phyloP scores from a whole-genome alignment of 2,113 vertebrate genomes.

The Pyxicephalus adspersus region DNA sequence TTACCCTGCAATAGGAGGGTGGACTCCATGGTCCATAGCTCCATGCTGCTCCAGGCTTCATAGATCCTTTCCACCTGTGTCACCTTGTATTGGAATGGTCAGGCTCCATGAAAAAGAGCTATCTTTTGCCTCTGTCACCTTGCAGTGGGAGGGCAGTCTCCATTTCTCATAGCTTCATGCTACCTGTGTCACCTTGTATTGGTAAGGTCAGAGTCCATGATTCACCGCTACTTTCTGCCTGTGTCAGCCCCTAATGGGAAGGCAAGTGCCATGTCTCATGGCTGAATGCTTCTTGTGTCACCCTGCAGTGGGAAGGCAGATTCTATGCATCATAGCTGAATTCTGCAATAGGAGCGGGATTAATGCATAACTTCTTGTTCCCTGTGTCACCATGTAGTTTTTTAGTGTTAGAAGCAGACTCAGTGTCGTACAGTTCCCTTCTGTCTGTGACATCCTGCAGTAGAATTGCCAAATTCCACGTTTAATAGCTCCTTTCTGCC shows the following conservation, averaged over 20 bases:
- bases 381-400: not conserved
- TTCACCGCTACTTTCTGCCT: not conserved
- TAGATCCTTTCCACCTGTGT: not conserved
- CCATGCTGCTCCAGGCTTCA: not conserved
- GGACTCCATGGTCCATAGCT: no score
- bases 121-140: no score
- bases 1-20: no score
- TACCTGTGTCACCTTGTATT: not conserved
- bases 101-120: no score
- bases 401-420: not conserved
- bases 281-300: not conserved
- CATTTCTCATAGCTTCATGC: no score
- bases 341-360: not conserved
- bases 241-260: not conserved
- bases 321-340: not conserved
- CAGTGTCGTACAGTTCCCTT: not conserved
- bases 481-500: not conserved
- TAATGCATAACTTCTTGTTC: not conserved
- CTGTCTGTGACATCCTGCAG: not conserved
- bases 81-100: no score
- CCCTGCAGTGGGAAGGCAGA: not conserved
- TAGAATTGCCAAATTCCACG: not conserved
- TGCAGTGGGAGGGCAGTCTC: no score
- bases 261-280: not conserved
- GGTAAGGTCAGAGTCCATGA: not conserved